These are phyloP conservation scores for Macrotus californicus DNA, from an alignment of 2,113 vertebrate species.

Conservation along the genomic window DNA sequence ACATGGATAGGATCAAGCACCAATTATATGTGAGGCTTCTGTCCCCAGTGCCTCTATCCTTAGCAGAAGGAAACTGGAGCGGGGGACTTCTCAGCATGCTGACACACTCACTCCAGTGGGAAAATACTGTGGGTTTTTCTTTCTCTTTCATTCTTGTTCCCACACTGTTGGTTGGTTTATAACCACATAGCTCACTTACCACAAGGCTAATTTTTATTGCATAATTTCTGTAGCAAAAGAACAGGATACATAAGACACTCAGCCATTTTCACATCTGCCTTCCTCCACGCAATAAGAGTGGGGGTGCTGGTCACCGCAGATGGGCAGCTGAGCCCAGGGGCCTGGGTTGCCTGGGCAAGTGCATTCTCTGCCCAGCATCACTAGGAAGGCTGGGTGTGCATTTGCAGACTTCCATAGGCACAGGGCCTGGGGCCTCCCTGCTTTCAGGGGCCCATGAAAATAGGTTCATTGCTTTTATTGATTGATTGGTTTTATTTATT, in stretches of 20 bases:
- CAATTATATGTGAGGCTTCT: neutral
- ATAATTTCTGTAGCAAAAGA: neutral
- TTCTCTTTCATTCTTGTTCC: neutral
- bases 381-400: accelerated
- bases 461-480: neutral
- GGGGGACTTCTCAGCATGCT: accelerated
- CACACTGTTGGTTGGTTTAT: accelerated
- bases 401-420: neutral
- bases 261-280: neutral
- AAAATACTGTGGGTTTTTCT: neutral
- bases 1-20: accelerated
- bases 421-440: accelerated
- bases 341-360: neutral
- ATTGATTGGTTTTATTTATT: neutral
- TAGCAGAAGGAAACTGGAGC: neutral
- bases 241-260: neutral
- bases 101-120: neutral
- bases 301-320: neutral
- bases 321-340: neutral
- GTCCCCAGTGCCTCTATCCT: neutral
- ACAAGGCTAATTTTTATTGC: neutral
- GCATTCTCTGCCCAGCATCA: accelerated
- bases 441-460: neutral
- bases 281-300: accelerated
- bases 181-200: neutral